phyloP scores from a whole-genome alignment of 2,113 vertebrate genomes.

The Lepidothrix coronata region DNA sequence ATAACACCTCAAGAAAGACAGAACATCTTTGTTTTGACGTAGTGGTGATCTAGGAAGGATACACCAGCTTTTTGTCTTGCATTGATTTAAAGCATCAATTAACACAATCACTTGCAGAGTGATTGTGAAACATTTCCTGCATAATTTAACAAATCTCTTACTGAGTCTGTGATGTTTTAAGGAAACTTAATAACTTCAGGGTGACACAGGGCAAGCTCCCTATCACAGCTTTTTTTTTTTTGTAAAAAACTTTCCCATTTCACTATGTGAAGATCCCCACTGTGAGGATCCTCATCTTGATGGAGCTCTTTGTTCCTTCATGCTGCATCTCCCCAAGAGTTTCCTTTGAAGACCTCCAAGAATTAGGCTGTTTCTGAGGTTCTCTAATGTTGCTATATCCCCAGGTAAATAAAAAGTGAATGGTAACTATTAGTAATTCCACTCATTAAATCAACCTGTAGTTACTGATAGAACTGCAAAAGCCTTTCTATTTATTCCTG shows the following conservation, averaged over 20 bases:
- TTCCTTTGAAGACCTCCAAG: neutral
- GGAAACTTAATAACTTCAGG: neutral
- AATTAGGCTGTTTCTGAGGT: neutral
- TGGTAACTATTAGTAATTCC: neutral
- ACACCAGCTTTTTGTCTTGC: neutral
- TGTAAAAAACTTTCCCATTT: neutral
- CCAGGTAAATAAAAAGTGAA: neutral
- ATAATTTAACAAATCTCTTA: neutral
- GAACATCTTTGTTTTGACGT: neutral
- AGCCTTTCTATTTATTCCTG: neutral
- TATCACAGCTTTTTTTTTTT: neutral
- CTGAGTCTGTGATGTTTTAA: neutral
- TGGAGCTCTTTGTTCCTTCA: neutral
- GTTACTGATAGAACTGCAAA: neutral
- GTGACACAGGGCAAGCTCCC: neutral
- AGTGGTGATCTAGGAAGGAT: neutral
- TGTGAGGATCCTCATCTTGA: neutral
- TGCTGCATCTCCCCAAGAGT: neutral
- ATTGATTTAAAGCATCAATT: neutral
- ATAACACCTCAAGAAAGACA: neutral
- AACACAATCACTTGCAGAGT: neutral
- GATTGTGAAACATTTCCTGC: neutral
- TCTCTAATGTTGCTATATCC: neutral
- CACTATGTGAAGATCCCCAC: rapidly evolving
- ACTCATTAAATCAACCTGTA: neutral